Base-by-base conservation (phyloP, 2,113 vertebrate species). In the Tragelaphus buxtoni region DNA sequence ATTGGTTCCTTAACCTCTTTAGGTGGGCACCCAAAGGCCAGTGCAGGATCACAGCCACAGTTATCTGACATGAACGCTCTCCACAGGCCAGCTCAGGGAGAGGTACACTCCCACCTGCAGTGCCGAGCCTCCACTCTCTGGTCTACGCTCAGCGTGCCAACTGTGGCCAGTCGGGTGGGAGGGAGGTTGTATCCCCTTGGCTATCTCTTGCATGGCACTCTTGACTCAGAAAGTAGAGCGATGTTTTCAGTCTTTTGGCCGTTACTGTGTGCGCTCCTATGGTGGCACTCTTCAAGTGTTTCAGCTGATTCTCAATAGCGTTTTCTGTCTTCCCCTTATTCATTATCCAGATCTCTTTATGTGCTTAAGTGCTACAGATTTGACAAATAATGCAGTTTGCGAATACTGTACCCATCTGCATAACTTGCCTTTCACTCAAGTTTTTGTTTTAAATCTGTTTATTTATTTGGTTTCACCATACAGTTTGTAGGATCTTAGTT, bases 111-210 rank as follows among this genome's bases (percentile, higher is more conserved):
- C 14, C 28, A 20, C 45, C 26, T 14, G 45, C 76, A 3, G 9
- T 49, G 45, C 8, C 5, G 45, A 32, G 45, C 13, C 76, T 49
- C 26, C 45, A 10, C 14, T 8, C 45, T 79, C 28, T 13, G 30
- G 16, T 30, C 45, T 79, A 10, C 1, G 8, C 42, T 30, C 26
- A 47, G 26, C 0, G 1, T 49, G 74, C 47, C 45, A 10, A 18
- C 77, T 22, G 30, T 9, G 18, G 5, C 9, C 32, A 24, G 18
- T 1, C 1, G 0, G 30, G 5, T 24, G 32, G 28, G 77, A 8
- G 3, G 20, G 47, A 80, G 12, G 49, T 5, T 0, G 2, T 7
- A 13, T 6, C 10, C 49, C 49, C 30, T 18, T 5, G 30, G 49
- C 47, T 22, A 5, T 10, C 77, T 80, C 5, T n/a, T 12, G 47